phyloP scores from a whole-genome alignment of 1,140 invertebrate genomes.

The Cherax quadricarinatus region DNA sequence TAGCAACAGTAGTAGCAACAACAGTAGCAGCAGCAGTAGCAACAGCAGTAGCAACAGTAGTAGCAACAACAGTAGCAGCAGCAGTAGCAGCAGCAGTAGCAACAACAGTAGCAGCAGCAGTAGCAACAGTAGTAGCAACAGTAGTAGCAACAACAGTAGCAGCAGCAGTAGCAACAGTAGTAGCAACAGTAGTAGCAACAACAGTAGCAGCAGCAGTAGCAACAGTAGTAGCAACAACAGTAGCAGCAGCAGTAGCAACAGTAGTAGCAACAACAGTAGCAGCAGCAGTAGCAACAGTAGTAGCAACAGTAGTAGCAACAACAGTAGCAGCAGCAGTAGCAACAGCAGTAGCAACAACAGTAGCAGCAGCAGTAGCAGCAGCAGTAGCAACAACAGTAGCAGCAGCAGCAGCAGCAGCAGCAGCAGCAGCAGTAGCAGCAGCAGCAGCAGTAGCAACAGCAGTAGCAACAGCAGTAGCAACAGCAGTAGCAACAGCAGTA shows the following conservation, averaged over 20 bases:
- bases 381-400: background rate
- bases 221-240: background rate
- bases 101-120: background rate
- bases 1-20: background rate
- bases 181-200: background rate
- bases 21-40: background rate
- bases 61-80: no score
- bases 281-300: background rate
- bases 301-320: background rate
- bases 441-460: background rate
- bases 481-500: background rate
- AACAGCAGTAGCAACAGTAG: no score
- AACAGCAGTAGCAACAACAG: background rate
- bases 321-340: background rate
- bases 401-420: background rate
- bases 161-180: background rate
- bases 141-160: constrained; percentile 1
- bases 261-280: background rate
- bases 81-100: no score
- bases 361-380: background rate
- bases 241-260: background rate
- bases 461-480: background rate
- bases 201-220: background rate
- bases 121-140: background rate
- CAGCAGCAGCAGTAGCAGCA: background rate